Evolutionary conservation across 2,888 invertebrate species (phyloP), one percentile per base, ranked within the genome.

Genomic region (Neoitamus cyanurus): DNA sequence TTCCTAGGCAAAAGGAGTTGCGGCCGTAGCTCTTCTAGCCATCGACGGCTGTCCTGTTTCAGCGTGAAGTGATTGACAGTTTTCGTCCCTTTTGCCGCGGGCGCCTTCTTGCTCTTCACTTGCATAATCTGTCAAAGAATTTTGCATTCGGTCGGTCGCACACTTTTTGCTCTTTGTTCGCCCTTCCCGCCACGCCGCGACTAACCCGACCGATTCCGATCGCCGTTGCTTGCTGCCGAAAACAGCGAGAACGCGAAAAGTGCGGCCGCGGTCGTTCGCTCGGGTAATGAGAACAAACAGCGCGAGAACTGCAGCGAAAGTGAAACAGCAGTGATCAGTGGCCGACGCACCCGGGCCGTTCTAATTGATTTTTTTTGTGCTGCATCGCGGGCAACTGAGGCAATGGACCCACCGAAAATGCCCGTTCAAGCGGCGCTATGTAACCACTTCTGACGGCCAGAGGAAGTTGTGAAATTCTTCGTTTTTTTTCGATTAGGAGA

Each of bases 71-170:
- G 15, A 46, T 78, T 78, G 78, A 31, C 15, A 48, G 58, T 48
- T 46, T 11, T 42, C 30, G 30, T 48, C 34, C 48, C 28, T 48
- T 78, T 15, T 78, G 7, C 48, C 78, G 78, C 20, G 78, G 15
- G 30, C 28, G 46, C n/a, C 20, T n/a, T 78, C 46, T 48, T 78
- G 25, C 75, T 75, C 75, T 75, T 58, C 58, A 42, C 58, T 78
- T 46, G 58, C 78, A 78, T 78, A 78, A 78, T 30, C 30, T 78
- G 78, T 78, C 78, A 78, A 78, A 78, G 48, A 78, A 73, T 78
- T 46, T 58, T 78, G 78, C 78, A 78, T 48, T 78, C 20, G 58
- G 58, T 20, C 25, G 58, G 58, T 25, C 48, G 48, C 48, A 15
- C n/a, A 20, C 48, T 31, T 46, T 58, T 58, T 58, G 2, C 25